Conservation (phyloP, 64 coral and sea anemone genomes). For the Pocillopora damicornis region DNA sequence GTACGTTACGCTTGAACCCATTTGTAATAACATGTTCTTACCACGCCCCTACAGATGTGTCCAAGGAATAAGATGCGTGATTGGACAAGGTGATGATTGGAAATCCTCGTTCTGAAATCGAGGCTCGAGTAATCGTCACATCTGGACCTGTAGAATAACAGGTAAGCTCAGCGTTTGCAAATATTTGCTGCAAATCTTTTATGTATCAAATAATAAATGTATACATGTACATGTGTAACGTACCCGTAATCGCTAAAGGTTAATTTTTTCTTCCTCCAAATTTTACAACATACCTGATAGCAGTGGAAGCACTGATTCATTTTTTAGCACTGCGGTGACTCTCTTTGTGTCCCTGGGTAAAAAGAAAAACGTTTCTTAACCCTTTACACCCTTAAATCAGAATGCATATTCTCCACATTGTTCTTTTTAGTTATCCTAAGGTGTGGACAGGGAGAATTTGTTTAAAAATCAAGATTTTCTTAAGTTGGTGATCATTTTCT, state of each 20-base stretch:
- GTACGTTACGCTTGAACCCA: not conserved
- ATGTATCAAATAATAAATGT: too few species aligned
- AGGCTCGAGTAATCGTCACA: conserved; percentile 76
- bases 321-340: conserved; percentile 61
- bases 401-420: too few species aligned
- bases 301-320: conserved; percentile 78
- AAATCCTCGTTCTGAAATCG: conserved; percentile 85
- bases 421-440: too few species aligned
- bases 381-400: too few species aligned
- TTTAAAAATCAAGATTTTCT: too few species aligned
- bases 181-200: not conserved
- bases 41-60: conserved; percentile 68
- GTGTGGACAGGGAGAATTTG: too few species aligned
- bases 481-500: too few species aligned
- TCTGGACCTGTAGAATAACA: conserved; percentile 59
- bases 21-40: conserved; percentile 31
- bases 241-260: not conserved
- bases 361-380: not conserved
- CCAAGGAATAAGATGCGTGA: conserved; percentile 85
- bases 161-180: not conserved
- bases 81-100: conserved; percentile 93
- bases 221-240: not conserved
- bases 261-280: not conserved
- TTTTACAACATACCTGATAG: conserved; percentile 50
- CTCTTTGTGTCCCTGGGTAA: conserved; percentile 70